Percentiles rank a stretch among this genome's conserved stretches.
These are phyloP conservation scores for Tautogolabrus adspersus DNA, from an alignment of 2,113 vertebrate genomes.

Conservation along the genomic window DNA sequence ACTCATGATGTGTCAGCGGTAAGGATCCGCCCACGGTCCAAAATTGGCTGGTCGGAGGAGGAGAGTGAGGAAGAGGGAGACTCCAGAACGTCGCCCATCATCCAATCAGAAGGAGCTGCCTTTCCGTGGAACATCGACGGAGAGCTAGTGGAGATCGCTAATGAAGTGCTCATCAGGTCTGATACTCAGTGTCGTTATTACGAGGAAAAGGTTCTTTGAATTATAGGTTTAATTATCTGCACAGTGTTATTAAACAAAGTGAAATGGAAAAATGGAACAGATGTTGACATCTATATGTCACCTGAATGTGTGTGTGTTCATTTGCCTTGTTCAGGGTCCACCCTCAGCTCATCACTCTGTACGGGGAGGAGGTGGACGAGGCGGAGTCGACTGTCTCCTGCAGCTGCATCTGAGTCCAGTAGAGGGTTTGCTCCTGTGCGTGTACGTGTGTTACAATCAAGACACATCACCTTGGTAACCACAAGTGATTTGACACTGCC, in stretches of 20 bases:
- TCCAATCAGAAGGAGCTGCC: conserved; percentile 47
- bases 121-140: conserved; percentile 80
- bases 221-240: too few species aligned
- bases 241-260: too few species aligned
- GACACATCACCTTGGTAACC: neutral
- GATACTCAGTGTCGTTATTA: neutral
- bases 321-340: conserved; percentile 67
- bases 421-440: neutral
- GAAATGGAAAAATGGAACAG: too few species aligned
- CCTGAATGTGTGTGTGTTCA: conserved; percentile 4
- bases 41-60: conserved; percentile 52
- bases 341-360: conserved; percentile 72
- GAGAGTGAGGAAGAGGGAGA: conserved; percentile 68
- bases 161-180: conserved; percentile 73
- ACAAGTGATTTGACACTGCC: neutral
- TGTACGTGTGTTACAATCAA: neutral
- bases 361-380: conserved; percentile 73
- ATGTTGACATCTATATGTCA: neutral
- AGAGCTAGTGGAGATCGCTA: conserved; percentile 71
- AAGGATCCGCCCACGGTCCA: conserved; percentile 48
- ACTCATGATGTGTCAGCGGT: conserved; percentile 67
- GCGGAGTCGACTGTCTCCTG: conserved; percentile 61
- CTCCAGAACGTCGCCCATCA: conserved; percentile 60
- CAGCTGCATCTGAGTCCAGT: conserved; percentile 69
- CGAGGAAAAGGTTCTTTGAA: neutral